phyloP scores from a whole-genome alignment of 2,113 vertebrate genomes.

The Tetrax tetrax region DNA sequence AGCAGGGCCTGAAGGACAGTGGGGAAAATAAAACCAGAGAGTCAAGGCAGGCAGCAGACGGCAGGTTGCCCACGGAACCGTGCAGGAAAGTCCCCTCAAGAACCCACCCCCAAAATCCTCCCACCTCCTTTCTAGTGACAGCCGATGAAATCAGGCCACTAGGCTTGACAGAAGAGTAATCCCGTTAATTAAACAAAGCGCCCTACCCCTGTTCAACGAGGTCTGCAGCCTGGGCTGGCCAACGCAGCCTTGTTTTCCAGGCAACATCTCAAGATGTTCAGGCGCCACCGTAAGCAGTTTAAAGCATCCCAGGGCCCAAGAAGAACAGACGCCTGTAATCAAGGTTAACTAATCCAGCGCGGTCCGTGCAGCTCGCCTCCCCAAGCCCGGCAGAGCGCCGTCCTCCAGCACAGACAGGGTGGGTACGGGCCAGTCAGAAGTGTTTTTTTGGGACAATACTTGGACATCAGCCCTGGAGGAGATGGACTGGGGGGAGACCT shows the following conservation, averaged over 20 bases:
- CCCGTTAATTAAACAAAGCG: neutral
- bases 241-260: neutral
- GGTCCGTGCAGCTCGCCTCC: neutral
- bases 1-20: constrained; percentile 82
- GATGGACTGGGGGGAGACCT: neutral
- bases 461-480: neutral
- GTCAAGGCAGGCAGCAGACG: neutral
- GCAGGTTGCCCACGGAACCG: neutral
- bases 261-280: neutral
- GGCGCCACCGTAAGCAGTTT: neutral
- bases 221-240: neutral
- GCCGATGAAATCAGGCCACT: neutral
- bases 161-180: neutral
- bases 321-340: constrained; percentile 13
- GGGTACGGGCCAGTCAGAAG: neutral
- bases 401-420: accelerated
- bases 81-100: neutral
- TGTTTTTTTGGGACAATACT: neutral
- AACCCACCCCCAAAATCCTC: neutral
- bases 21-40: neutral
- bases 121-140: neutral
- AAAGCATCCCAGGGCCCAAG: neutral
- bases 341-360: neutral
- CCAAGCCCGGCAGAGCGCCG: accelerated
- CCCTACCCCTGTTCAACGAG: neutral